phyloP scores from a whole-genome alignment of 2,888 invertebrate species.

The Synanthedon andrenaeformis region DNA sequence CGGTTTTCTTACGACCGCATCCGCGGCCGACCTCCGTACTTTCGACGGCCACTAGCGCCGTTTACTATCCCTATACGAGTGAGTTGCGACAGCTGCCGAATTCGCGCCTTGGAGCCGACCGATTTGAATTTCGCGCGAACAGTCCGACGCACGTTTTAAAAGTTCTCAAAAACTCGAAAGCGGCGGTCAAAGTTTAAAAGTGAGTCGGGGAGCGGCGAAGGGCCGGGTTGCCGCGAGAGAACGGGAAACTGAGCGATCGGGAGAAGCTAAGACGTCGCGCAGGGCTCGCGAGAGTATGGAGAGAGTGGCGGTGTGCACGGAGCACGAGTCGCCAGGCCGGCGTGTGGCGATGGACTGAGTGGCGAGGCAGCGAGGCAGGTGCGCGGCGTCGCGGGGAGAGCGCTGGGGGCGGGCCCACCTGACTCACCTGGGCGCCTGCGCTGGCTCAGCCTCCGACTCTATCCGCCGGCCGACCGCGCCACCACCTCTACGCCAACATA shows the following conservation, averaged over 20 bases:
- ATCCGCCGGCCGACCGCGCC: conserved; percentile 12
- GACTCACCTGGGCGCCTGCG: conserved; percentile 69
- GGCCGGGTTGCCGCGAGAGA: conserved; percentile 42
- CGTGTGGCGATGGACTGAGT: conserved; percentile 54
- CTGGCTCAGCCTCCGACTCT: conserved; percentile 49
- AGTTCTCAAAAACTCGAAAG: conserved; percentile 18
- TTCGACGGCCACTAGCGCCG: conserved; percentile 54
- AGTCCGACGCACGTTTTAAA: conserved; percentile 9
- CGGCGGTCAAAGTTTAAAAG: conserved; percentile 6
- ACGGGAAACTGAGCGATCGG: conserved; percentile 60
- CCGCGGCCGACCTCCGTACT: conserved; percentile 54
- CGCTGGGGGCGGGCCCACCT: conserved; percentile 66
- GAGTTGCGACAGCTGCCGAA: conserved; percentile 18
- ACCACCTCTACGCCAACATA: conserved; percentile 1
- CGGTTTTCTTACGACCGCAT: conserved; percentile 63
- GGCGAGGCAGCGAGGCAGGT: conserved; percentile 45
- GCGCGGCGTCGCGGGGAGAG: conserved; percentile 51
- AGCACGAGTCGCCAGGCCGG: conserved; percentile 65
- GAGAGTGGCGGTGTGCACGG: conserved; percentile 65
- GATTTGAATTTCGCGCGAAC: conserved; percentile 6
- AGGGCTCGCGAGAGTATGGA: conserved; percentile 66
- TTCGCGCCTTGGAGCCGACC: conserved; percentile 15
- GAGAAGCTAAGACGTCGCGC: conserved; percentile 62
- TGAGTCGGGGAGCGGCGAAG: conserved; percentile 30
- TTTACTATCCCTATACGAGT: conserved; percentile 31